Conservation (phyloP, 2,888 invertebrate species). For the Bugulina stolonifera region DNA sequence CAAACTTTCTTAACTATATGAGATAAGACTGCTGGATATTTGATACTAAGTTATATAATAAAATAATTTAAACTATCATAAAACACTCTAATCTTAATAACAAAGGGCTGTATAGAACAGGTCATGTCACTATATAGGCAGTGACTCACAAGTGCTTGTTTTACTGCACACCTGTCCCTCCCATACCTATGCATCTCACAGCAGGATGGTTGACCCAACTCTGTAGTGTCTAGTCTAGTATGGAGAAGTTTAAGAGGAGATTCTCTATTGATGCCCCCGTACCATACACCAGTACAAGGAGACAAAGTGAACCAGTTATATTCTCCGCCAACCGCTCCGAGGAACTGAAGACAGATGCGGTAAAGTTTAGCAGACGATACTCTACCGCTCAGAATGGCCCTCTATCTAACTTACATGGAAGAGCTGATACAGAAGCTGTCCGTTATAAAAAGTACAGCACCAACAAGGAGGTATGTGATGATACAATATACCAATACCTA, state of each 20-base stretch:
- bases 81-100: no score
- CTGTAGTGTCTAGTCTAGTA: no score
- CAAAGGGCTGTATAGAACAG: no score
- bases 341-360: not conserved
- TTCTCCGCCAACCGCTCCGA: not conserved
- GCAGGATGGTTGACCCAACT: not conserved
- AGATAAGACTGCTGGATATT: constrained; percentile 13
- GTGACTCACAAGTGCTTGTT: no score
- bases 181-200: not conserved
- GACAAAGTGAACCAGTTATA: constrained; percentile 6
- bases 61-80: not conserved
- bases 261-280: constrained; percentile 6
- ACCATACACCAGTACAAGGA: not conserved
- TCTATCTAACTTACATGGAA: not conserved
- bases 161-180: no score
- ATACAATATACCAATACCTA: no score
- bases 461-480: not conserved
- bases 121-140: no score
- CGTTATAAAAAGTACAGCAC: not conserved
- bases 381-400: not conserved
- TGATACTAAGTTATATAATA: constrained; percentile 6
- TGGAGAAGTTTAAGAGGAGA: constrained; percentile 6
- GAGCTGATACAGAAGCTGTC: not conserved
- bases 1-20: not conserved
- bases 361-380: not conserved